Percentiles rank a stretch among this genome's conserved stretches.
Conservation (phyloP, 2,888 invertebrate genomes). For the Aporophyla lueneburgensis region DNA sequence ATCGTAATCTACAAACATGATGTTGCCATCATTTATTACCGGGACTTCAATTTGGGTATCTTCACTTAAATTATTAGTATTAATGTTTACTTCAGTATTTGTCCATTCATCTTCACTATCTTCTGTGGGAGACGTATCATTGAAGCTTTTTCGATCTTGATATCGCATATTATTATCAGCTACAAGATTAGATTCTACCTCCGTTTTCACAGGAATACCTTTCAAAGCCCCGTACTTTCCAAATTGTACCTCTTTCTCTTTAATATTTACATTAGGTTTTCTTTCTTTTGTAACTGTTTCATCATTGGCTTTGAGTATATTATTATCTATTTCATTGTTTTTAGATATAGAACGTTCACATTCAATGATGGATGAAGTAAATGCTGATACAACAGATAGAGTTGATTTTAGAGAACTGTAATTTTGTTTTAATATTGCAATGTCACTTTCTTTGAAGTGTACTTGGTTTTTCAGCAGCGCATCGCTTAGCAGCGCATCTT, state of each 20-base stretch:
- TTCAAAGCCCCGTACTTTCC: conserved; percentile 15
- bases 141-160: not conserved
- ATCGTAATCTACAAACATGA: not conserved
- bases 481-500: conserved; percentile 43
- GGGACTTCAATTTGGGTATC: not conserved
- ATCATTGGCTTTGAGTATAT: not conserved
- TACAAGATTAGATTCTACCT: conserved; percentile 16
- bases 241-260: not conserved
- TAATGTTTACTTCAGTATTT: not conserved
- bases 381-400: not conserved
- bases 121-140: not conserved
- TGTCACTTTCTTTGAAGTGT: not conserved
- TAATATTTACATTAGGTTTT: not conserved
- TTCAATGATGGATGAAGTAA: not conserved
- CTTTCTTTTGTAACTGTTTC: not conserved
- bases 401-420: not conserved
- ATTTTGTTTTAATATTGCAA: conserved; percentile 1
- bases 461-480: conserved; percentile 1
- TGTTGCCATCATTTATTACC: not conserved
- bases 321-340: not conserved
- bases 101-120: too few relatives aligned
- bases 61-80: not conserved
- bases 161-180: not conserved
- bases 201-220: not conserved
- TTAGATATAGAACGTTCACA: too few relatives aligned